Evolutionary conservation across 2,888 invertebrate species (phyloP), one percentile per base, ranked within the genome.

Genomic region (Caenorhabditis sp.): DNA sequence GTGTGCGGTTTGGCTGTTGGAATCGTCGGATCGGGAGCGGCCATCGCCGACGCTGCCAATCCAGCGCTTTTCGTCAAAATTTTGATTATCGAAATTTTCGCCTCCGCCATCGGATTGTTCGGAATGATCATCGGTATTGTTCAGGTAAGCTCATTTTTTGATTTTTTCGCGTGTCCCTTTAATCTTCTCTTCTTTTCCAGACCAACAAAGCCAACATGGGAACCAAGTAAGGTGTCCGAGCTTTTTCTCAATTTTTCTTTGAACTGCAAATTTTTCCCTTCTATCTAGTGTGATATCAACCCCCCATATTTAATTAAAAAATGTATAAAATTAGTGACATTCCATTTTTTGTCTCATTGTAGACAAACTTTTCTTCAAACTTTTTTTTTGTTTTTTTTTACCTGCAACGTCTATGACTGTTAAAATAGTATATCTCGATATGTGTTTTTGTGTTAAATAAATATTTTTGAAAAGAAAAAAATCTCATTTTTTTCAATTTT

Each of bases 11-110:
- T 95, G 79, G 93, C 95, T 81, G 97, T 99, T 37, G 86, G 99
- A n/a, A 93, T 97, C 86, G 97, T 99, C 37, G 99, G 91, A 21
- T 97, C 97, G 3, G 97, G 97, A 72, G 97, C 99, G 54, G 99
- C 99, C 21, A 91, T 99, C 12, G 93, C 97, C 62, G 99, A 99
- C 90, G 99, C 99, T 36, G 97, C 97, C 51, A 96, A 99, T 88
- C 92, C 95, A 21, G 92, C 93, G 2, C 91, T 99, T 8, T 99
- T 99, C 88, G 97, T 99, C 61, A 97, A 97, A 90, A 96, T 99
- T 89, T 92, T 99, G 54, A 97, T 99, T 89, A 93, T 99, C 57
- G 99, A 99, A 90, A 99, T 99, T 90, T 99, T 99, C 88, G 99
- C 96, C 69, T 95, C 95, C 87, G 99, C 99, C 85, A 97, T 99